Conservation (phyloP, 2,113 vertebrate genomes). For the Saguinus imperator region DNA sequence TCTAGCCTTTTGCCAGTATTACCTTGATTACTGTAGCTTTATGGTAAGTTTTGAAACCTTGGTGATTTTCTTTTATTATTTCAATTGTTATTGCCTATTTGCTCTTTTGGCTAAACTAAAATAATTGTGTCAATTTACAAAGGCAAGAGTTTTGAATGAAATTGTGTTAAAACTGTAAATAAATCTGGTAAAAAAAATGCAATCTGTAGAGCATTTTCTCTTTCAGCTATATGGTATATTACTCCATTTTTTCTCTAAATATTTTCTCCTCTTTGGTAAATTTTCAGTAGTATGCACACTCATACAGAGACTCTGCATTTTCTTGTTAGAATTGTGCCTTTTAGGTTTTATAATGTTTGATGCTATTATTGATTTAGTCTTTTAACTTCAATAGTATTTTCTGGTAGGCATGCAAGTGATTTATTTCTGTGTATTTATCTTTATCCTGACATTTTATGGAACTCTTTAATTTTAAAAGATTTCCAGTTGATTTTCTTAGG, state of each 20-base stretch:
- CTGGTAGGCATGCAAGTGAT: neutral
- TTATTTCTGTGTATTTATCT: conserved; percentile 45
- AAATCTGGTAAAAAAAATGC: conserved; percentile 1
- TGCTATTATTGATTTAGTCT: conserved; percentile 35
- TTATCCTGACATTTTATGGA: conserved; percentile 36
- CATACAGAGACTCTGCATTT: neutral
- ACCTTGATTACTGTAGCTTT: neutral
- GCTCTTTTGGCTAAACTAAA: conserved; percentile 8
- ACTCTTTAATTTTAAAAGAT: conserved; percentile 33
- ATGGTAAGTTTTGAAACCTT: neutral
- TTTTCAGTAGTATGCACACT: neutral
- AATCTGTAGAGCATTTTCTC: neutral
- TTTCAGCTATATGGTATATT: neutral
- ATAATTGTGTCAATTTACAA: neutral
- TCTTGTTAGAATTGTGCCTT: neutral
- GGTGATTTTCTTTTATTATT: neutral
- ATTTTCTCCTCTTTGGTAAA: neutral
- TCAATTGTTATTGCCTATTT: neutral
- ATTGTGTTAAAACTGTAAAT: neutral
- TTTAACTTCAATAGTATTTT: conserved; percentile 10
- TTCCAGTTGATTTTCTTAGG: conserved; percentile 30
- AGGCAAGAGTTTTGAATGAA: neutral
- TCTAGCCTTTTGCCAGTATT: neutral
- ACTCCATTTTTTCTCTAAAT: neutral
- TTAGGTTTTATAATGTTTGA: conserved; percentile 17